Evolutionary conservation across 1,140 invertebrate genomes (phyloP).

Genomic region (Saccostrea echinata): DNA sequence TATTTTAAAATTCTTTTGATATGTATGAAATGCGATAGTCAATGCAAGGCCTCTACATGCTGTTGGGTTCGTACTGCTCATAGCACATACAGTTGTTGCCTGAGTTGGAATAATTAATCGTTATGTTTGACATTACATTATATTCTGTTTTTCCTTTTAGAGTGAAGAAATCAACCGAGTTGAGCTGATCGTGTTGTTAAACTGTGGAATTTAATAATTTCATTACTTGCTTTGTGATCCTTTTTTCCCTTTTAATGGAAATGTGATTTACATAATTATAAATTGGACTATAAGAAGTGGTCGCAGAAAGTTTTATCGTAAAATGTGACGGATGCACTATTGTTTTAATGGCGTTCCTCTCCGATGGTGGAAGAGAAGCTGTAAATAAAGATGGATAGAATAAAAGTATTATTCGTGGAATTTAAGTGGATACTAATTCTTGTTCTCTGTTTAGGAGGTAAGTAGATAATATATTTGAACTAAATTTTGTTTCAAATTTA

Average conservation of each 20-base stretch:
- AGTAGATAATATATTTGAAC: neutral
- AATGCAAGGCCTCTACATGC: too few relatives aligned
- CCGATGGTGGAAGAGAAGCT: neutral
- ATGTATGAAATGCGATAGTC: neutral
- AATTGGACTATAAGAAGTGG: neutral
- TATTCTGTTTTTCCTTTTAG: neutral
- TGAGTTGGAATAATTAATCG: too few relatives aligned
- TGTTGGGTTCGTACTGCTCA: too few relatives aligned
- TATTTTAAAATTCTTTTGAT: neutral
- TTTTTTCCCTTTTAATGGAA: slow-evolving; percentile 26
- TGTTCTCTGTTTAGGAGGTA: neutral
- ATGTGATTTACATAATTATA: slow-evolving; percentile 7
- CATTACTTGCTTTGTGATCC: neutral
- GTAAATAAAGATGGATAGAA: slow-evolving; percentile 9
- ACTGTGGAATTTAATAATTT: neutral
- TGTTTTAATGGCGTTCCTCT: slow-evolving; percentile 23
- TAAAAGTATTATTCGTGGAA: neutral
- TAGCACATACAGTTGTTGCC: too few relatives aligned
- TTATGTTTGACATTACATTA: too few relatives aligned
- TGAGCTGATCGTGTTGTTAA: neutral
- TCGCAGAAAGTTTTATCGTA: neutral
- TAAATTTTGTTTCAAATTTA: neutral
- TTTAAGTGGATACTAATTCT: slow-evolving; percentile 13
- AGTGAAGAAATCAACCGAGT: neutral
- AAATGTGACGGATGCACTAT: slow-evolving; percentile 27